Conservation (phyloP, 2,797 vertebrate species). For the Channa striata region DNA sequence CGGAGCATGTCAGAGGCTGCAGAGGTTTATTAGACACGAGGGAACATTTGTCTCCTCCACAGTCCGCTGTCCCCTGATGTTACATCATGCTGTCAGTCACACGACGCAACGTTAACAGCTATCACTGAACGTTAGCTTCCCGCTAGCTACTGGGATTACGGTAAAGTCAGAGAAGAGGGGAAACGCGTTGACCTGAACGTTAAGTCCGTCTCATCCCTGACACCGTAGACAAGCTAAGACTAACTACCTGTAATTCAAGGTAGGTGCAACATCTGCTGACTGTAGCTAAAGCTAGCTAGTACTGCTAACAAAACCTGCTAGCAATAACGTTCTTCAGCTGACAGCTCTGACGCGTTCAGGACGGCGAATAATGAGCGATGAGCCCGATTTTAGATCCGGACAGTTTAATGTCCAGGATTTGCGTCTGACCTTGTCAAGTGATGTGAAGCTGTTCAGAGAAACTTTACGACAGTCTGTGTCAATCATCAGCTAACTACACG, state of each 20-base stretch:
- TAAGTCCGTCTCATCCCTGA: neutral
- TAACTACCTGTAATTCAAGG: too few species aligned
- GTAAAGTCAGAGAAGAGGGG: neutral
- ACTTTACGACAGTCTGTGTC: constrained; percentile 17
- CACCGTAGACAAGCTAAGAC: neutral
- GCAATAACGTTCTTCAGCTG: neutral
- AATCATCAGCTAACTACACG: constrained; percentile 51
- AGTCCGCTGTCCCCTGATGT: neutral
- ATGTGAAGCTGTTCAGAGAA: constrained; percentile 20
- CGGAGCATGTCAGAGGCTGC: neutral
- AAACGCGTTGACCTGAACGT: neutral
- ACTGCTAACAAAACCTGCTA: constrained; percentile 2
- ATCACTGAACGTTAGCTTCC: neutral
- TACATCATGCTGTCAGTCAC: neutral
- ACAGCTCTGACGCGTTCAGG: neutral
- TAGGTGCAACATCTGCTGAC: neutral
- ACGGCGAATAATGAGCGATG: too few species aligned
- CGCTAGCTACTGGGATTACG: neutral
- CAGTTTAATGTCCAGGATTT: neutral
- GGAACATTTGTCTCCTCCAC: fast-evolving
- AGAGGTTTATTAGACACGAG: neutral
- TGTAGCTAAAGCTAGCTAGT: constrained; percentile 35
- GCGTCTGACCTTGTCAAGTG: constrained; percentile 60
- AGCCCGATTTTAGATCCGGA: fast-evolving
- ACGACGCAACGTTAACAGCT: neutral